These are phyloP conservation scores for Sturnus vulgaris DNA, from an alignment of 2,113 vertebrate species.

Conservation along the genomic window DNA sequence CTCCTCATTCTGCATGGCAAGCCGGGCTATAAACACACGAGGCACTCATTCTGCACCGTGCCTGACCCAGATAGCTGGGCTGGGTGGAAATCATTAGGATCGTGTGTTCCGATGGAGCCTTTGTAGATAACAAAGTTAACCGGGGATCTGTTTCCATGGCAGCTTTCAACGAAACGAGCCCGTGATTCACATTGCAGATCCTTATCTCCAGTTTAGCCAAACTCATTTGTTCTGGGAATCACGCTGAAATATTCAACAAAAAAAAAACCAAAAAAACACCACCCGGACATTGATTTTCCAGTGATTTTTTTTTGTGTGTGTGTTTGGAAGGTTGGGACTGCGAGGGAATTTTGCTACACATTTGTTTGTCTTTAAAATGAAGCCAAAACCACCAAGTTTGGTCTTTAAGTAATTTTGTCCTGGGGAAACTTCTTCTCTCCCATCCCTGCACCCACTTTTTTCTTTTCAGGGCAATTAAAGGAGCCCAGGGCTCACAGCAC, in stretches of 20 bases:
- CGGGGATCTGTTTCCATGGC: conserved; percentile 34
- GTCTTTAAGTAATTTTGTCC: neutral
- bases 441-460: neutral
- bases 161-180: neutral
- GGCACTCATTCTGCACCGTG: neutral
- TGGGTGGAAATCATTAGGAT: conserved; percentile 39
- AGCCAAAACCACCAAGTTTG: neutral
- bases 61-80: neutral
- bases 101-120: neutral
- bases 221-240: conserved; percentile 28
- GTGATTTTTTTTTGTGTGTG: neutral
- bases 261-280: no score
- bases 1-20: neutral
- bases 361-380: neutral
- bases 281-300: neutral
- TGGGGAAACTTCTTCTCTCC: neutral
- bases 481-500: neutral
- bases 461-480: neutral
- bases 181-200: neutral
- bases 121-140: neutral
- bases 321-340: neutral
- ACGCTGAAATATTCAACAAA: neutral
- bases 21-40: neutral
- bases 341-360: rapidly evolving
- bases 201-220: neutral